Percentiles rank a stretch among this genome's conserved stretches.
Conservation (phyloP, 2,888 invertebrate genomes). For the Ditylenchus weischeri region DNA sequence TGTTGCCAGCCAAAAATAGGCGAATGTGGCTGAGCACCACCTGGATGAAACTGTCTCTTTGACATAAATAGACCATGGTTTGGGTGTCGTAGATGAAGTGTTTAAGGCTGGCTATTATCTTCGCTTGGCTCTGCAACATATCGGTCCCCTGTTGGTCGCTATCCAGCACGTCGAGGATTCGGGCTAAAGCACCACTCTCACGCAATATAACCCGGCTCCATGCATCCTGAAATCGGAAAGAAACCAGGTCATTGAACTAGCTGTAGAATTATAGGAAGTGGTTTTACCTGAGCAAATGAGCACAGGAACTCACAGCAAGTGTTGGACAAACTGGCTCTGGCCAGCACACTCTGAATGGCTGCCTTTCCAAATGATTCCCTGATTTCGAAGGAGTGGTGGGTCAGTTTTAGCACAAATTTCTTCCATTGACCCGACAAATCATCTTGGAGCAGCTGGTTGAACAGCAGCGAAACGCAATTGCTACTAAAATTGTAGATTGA, state of each 20-base stretch:
- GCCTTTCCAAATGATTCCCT: slow-evolving; percentile 31
- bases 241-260: not conserved
- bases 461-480: not conserved
- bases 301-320: slow-evolving; percentile 30
- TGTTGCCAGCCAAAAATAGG: slow-evolving; percentile 2
- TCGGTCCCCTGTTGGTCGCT: not conserved
- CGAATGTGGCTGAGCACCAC: slow-evolving; percentile 10
- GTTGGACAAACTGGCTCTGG: not conserved
- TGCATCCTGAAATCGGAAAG: slow-evolving; percentile 39
- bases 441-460: not conserved
- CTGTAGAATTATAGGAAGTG: not conserved
- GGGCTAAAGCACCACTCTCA: slow-evolving; percentile 41
- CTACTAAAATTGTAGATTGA: not conserved
- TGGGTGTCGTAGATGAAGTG: slow-evolving; percentile 24
- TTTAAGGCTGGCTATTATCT: slow-evolving; percentile 15
- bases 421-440: slow-evolving; percentile 10
- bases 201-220: slow-evolving; percentile 49
- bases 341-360: slow-evolving; percentile 25
- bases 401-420: slow-evolving; percentile 25
- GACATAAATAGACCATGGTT: slow-evolving; percentile 21
- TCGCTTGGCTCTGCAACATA: slow-evolving; percentile 7
- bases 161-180: slow-evolving; percentile 38
- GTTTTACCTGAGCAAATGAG: slow-evolving; percentile 27
- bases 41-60: not conserved
- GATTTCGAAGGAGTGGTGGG: slow-evolving; percentile 30